These are phyloP conservation scores for Brachycybe producta DNA, from an alignment of 2,888 invertebrate genomes.

Conservation along the genomic window DNA sequence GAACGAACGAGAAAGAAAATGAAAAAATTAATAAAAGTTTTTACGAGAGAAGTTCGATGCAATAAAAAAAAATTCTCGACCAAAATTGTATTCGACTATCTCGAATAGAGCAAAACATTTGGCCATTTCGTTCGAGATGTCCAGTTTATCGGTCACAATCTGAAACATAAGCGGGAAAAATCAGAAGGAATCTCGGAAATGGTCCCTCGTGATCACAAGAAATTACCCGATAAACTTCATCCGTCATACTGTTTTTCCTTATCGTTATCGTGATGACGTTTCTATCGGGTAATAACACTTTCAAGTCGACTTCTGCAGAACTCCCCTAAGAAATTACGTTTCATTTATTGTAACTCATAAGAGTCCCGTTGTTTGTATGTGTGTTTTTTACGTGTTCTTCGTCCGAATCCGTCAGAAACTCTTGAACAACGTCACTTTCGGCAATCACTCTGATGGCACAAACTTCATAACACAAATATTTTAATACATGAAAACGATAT, in stretches of 20 bases:
- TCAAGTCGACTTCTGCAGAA: conserved; percentile 45
- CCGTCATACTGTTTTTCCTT: conserved; percentile 74
- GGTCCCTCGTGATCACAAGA: background rate
- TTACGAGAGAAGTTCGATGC: background rate
- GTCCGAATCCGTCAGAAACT: conserved; percentile 86
- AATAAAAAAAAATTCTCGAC: conserved; percentile 41
- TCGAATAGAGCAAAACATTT: conserved; percentile 93
- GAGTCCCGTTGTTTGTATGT: too few relatives aligned
- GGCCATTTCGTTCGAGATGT: conserved; percentile 62
- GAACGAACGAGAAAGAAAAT: conserved; percentile 28
- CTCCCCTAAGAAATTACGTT: conserved; percentile 31
- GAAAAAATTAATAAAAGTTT: background rate
- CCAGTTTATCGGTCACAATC: conserved; percentile 69
- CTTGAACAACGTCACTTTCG: conserved; percentile 92
- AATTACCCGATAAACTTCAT: conserved; percentile 60
- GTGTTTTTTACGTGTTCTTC: conserved; percentile 17
- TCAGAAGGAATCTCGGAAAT: background rate
- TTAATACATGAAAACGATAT: background rate
- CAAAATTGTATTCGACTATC: conserved; percentile 93
- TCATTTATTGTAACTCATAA: too few relatives aligned
- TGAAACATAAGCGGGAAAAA: conserved; percentile 32
- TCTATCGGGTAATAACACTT: conserved; percentile 75
- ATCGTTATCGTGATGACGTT: conserved; percentile 79
- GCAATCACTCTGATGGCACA: conserved; percentile 97
- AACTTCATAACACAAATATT: conserved; percentile 39